Evolutionary conservation across 2,797 vertebrate genomes (phyloP).

Genomic region (Falco novaeseelandiae): DNA sequence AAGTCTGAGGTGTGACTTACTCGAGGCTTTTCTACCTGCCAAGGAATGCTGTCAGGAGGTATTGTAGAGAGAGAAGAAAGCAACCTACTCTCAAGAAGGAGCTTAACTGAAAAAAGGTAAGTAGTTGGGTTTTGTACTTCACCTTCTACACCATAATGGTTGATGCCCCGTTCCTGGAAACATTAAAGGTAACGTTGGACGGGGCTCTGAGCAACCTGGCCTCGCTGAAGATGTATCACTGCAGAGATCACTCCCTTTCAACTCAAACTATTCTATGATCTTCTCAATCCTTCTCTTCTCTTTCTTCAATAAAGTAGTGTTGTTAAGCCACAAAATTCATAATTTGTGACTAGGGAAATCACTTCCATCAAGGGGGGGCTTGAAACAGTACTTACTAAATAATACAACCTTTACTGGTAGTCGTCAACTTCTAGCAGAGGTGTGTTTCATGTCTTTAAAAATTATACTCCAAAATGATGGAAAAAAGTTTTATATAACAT

Average conservation of each 20-base stretch:
- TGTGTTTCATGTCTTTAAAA: background rate
- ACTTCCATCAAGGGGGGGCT: background rate
- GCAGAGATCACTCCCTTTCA: background rate
- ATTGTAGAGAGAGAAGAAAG: background rate
- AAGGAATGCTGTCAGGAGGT: background rate
- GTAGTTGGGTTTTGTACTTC: background rate
- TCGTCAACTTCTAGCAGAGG: background rate
- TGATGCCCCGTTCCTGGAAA: background rate
- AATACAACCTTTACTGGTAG: background rate
- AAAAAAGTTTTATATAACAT: background rate
- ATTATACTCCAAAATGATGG: background rate
- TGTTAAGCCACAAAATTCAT: background rate
- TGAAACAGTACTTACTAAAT: background rate
- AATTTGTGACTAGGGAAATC: background rate
- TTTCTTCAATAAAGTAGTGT: background rate
- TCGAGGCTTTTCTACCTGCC: background rate
- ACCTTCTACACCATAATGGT: background rate
- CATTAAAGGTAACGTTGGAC: background rate
- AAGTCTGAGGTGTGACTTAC: background rate
- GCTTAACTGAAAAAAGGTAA: background rate
- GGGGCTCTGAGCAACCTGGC: background rate
- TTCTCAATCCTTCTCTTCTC: background rate
- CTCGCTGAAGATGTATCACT: background rate
- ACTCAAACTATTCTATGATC: background rate
- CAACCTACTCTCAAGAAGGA: background rate